Base-by-base conservation (phyloP, 2,888 invertebrate genomes). In the Oxytorus armatus region DNA sequence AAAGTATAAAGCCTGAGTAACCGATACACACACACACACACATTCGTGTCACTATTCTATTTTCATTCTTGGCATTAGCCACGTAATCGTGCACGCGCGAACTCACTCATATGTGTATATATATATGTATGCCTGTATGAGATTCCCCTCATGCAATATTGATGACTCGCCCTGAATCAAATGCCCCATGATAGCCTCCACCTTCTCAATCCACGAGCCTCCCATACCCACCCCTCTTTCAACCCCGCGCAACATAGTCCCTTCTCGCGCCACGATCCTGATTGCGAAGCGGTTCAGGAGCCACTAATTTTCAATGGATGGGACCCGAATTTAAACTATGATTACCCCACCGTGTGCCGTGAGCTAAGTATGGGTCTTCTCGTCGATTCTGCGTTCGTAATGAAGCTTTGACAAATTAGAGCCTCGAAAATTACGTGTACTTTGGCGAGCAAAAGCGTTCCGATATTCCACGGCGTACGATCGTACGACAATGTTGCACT, bases 221-320 rank as follows among this genome's bases (percentile, higher is more conserved):
- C 66, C 76, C 74, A 42, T 77, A 73, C 44, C 21, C 51, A 36
- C 77, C 73, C 82, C 66, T 36, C 36, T 82, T 63, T 23, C 63
- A 61, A 16, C 82, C 79, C 79, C 74, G 47, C 76, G 74, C 65
- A 57, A 68, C 84, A n/a, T n/a, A n/a, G 82, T 82, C 84, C 81
- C 66, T 59, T 82, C 82, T 83, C 84, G 79, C 70, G n/a, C n/a
- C n/a, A n/a, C n/a, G 87, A 89, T 88, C 88, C 89, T 89, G 90
- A 90, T 90, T 90, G 91, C 88, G 86, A 90, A 88, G 86, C 90
- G 4, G 86, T 87, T 88, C 88, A 87, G 88, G 87, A 90, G 89
- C 90, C 90, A 89, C 90, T 92, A 91, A 92, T 92, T 92, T 91
- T 91, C 91, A 92, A 91, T 92, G 89, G 91, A 89, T 89, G 89